Evolutionary conservation across 2,113 vertebrate genomes (phyloP).

Genomic region (Eurystomus gularis): DNA sequence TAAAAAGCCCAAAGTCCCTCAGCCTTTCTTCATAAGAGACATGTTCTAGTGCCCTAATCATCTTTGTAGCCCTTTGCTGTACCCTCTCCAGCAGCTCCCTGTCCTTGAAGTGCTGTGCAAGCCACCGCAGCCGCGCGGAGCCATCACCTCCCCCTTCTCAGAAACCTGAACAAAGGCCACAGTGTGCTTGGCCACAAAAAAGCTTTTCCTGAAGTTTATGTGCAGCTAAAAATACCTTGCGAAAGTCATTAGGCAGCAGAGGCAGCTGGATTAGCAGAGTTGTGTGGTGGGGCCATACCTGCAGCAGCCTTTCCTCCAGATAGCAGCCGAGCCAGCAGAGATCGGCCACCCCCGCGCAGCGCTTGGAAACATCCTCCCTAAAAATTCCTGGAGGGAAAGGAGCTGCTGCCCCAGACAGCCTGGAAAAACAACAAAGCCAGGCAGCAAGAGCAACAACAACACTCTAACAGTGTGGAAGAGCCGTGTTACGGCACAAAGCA

Average conservation of each 20-base stretch:
- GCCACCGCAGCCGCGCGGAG: fast-evolving
- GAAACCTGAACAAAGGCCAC: conserved; percentile 43
- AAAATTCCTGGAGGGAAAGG: neutral
- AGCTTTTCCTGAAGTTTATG: conserved; percentile 24
- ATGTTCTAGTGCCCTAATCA: too few species aligned
- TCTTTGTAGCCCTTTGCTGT: too few species aligned
- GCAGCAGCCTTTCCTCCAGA: neutral
- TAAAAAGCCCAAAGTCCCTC: too few species aligned
- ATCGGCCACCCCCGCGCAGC: fast-evolving
- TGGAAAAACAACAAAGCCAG: neutral
- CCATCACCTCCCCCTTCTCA: neutral
- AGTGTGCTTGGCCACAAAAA: neutral
- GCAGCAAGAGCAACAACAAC: neutral
- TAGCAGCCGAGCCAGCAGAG: neutral
- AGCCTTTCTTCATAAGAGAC: too few species aligned
- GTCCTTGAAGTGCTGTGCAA: neutral
- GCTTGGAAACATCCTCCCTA: neutral
- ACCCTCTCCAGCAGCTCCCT: too few species aligned
- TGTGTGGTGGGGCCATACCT: neutral
- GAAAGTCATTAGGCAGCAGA: neutral
- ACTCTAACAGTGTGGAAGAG: fast-evolving
- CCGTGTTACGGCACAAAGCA: neutral
- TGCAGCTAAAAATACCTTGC: conserved; percentile 62
- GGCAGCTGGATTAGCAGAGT: neutral
- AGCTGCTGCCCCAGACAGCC: neutral